Base-by-base conservation (phyloP, 2,797 vertebrate genomes). In the Microctenopoma steveboyesi region DNA sequence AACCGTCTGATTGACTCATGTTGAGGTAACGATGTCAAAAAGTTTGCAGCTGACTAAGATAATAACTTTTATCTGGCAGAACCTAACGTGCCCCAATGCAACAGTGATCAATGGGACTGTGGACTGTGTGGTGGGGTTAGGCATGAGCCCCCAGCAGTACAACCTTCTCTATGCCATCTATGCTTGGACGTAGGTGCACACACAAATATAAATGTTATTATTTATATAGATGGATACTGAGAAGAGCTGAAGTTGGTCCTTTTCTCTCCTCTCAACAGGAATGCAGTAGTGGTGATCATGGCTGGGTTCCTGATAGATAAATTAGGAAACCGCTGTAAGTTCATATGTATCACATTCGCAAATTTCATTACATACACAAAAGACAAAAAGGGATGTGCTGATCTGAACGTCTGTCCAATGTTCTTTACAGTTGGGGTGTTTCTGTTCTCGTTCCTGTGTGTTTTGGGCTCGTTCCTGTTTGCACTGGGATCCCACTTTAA, bases 281-380 rank as follows among this genome's bases (percentile, higher is more conserved):
- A 96, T 72, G 94, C 94, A 3, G 22, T 93, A 7, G 94, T 96
- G 76, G 94, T 95, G 69, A 93, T 95, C 79, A 56, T 96, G 85
- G 94, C 95, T 10, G 93, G 94, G 18, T 95, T 96, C 82, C 87
- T 96, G 43, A 95, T 94, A 28, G 95, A 96, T 82, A 96, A 96
- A 67, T 79, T 95, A 55, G 95, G 95, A 86, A 96, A 96, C 68
- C 72, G 88, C 84, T 95, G 94, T 96, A 81, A 93, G 93, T 93
- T 16, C 4, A 4, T 1, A 0, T 28, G 9, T 30, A 6, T 22
- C 9, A 33, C 8, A 22, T 72, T 49, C 71, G 14, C 4, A 22
- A 2, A 12, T 39, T 0, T 28, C 7, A 30, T 22, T 6, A 49
- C 22, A 28, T 7, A 14, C 45, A 7, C 4, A n/a, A 2, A 33